Percentiles rank a stretch among this genome's conserved stretches.
These are phyloP conservation scores for Chelidonichthys spinosus DNA, from an alignment of 2,797 vertebrate genomes.

Conservation along the genomic window DNA sequence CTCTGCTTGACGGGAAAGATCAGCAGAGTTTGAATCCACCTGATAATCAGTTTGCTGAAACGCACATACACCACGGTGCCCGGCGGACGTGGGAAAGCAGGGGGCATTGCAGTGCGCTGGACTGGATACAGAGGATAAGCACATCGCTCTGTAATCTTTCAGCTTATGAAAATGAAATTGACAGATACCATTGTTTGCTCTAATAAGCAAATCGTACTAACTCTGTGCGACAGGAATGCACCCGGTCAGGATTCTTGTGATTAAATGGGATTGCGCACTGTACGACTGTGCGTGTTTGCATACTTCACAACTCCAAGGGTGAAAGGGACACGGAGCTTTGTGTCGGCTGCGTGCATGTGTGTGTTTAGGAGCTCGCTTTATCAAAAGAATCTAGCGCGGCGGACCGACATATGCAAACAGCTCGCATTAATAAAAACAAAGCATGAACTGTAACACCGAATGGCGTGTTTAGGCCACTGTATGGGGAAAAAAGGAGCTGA, in stretches of 20 bases:
- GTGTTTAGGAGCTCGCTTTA: neutral
- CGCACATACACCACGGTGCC: constrained; percentile 34
- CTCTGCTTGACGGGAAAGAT: constrained; percentile 17
- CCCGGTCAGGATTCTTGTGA: constrained; percentile 72
- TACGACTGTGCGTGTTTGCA: constrained; percentile 4
- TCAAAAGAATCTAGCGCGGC: neutral
- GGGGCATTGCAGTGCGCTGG: constrained; percentile 28
- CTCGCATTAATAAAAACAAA: neutral
- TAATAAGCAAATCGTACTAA: constrained; percentile 67
- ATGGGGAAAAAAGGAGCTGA: no score
- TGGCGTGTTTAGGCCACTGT: no score
- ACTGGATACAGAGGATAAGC: constrained; percentile 62
- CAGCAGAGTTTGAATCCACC: constrained; percentile 14
- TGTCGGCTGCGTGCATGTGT: neutral
- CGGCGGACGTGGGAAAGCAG: constrained; percentile 63
- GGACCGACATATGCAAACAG: neutral
- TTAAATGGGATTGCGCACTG: constrained; percentile 57
- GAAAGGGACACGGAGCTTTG: constrained; percentile 19
- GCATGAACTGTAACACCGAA: neutral
- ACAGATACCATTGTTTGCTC: constrained; percentile 73
- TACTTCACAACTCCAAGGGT: constrained; percentile 20
- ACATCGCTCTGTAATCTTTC: constrained; percentile 60
- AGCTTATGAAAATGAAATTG: constrained; percentile 75
- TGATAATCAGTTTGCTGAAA: constrained; percentile 20
- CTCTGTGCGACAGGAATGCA: constrained; percentile 67